Conservation (phyloP, 2,113 vertebrate genomes). For the Nicator chloris region DNA sequence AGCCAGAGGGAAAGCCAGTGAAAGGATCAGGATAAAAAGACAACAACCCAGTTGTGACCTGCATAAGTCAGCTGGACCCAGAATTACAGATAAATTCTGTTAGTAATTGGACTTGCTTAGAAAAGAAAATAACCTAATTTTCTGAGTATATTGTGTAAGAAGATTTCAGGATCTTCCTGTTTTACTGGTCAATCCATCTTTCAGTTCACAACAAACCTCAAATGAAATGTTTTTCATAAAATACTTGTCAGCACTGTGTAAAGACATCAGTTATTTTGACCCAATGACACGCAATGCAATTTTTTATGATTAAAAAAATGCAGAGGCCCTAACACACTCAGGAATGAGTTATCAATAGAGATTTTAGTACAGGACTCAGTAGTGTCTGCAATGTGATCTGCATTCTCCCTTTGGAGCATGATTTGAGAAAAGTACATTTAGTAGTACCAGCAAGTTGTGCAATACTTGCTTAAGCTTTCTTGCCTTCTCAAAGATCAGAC, state of each 20-base stretch:
- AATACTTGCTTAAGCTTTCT: background rate
- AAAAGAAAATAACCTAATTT: background rate
- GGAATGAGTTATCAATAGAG: background rate
- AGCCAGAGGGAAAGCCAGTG: background rate
- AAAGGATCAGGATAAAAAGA: background rate
- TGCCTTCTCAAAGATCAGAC: background rate
- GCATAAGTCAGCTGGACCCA: background rate
- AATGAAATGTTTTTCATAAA: background rate
- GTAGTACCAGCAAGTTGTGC: background rate
- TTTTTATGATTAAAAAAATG: background rate
- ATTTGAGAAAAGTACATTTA: background rate
- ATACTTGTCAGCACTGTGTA: background rate
- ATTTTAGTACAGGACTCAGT: background rate
- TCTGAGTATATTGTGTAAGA: background rate
- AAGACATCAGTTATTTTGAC: background rate
- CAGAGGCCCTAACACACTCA: fast-evolving
- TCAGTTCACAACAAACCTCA: background rate
- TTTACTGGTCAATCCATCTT: background rate
- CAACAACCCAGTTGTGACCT: background rate
- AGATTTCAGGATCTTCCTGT: background rate
- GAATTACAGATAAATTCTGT: background rate
- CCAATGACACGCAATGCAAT: background rate
- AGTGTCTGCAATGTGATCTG: background rate
- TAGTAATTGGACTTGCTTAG: background rate
- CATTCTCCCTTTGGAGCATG: background rate